A percentile compares a stretch with the other conserved stretches of the same genome.
Evolutionary conservation across 1,140 invertebrate species (phyloP).

Genomic region (Conus betulinus): DNA sequence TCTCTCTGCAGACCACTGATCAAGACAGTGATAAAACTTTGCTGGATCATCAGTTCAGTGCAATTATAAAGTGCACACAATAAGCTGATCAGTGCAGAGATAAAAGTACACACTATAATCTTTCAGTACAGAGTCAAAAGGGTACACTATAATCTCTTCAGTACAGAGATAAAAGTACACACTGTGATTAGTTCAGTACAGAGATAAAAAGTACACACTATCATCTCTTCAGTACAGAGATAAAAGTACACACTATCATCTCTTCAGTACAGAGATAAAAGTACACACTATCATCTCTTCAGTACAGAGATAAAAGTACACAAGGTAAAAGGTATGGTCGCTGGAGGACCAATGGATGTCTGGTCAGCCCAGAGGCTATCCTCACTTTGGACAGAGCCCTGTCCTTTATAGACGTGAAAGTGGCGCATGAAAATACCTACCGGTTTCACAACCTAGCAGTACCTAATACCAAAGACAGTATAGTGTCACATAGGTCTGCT

Average conservation of each 20-base stretch:
- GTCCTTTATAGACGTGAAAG: not conserved
- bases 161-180: too few species aligned
- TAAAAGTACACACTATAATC: not conserved
- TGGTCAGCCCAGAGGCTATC: not conserved
- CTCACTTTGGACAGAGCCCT: not conserved
- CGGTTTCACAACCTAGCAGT: not conserved
- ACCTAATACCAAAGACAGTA: not conserved
- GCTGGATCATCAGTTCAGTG: not conserved
- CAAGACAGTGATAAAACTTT: too few species aligned
- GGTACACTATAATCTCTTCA: not conserved
- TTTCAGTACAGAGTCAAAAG: not conserved
- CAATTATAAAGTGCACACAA: too few species aligned
- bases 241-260: too few species aligned
- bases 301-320: too few species aligned
- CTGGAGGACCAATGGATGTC: not conserved
- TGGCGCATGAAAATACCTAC: not conserved
- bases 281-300: too few species aligned
- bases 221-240: too few species aligned
- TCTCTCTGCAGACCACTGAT: not conserved
- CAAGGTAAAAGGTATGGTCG: not conserved
- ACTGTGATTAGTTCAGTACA: too few species aligned
- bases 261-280: too few species aligned
- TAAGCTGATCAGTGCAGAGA: too few species aligned
- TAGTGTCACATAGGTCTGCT: too few species aligned
- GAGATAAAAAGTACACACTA: too few species aligned